Conservation (phyloP, 2,797 vertebrate species). For the Eutrigla gurnardus region DNA sequence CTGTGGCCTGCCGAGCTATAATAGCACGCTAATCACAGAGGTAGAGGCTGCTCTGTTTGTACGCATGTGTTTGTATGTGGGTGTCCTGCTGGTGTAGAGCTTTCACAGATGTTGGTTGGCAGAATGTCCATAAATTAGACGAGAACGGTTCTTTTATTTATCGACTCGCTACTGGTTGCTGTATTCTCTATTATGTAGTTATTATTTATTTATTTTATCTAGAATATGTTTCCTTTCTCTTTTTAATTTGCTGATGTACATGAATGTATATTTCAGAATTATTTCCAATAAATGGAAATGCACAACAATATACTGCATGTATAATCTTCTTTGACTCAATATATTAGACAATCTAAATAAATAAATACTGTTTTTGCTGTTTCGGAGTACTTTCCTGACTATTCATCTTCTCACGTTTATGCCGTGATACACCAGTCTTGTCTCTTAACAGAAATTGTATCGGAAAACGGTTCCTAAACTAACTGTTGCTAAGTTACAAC, state of each 20-base stretch:
- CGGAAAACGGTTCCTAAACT: constrained; percentile 12
- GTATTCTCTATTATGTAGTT: no score
- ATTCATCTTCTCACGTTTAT: background rate
- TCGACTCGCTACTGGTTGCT: no score
- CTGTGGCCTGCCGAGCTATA: constrained; percentile 52
- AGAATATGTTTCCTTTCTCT: background rate
- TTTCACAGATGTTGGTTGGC: constrained; percentile 28
- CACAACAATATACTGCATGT: background rate
- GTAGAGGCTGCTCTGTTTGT: constrained; percentile 33
- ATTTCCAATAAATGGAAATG: background rate
- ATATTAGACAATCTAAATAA: background rate
- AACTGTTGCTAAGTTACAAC: constrained; percentile 50
- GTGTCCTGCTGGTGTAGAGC: constrained; percentile 24
- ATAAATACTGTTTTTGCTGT: background rate
- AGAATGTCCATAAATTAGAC: constrained; percentile 23
- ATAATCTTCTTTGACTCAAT: background rate
- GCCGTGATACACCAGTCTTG: background rate
- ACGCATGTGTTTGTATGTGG: constrained; percentile 25
- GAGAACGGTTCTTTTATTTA: background rate
- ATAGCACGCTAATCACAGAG: constrained; percentile 68
- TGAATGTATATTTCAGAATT: background rate
- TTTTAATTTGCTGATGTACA: background rate
- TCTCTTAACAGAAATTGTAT: constrained; percentile 19
- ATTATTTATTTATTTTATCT: background rate
- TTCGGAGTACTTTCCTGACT: background rate